Evolutionary conservation across 1,140 invertebrate species (phyloP), one percentile per base, ranked within the genome.

Genomic region (Aporrectodea caliginosa): DNA sequence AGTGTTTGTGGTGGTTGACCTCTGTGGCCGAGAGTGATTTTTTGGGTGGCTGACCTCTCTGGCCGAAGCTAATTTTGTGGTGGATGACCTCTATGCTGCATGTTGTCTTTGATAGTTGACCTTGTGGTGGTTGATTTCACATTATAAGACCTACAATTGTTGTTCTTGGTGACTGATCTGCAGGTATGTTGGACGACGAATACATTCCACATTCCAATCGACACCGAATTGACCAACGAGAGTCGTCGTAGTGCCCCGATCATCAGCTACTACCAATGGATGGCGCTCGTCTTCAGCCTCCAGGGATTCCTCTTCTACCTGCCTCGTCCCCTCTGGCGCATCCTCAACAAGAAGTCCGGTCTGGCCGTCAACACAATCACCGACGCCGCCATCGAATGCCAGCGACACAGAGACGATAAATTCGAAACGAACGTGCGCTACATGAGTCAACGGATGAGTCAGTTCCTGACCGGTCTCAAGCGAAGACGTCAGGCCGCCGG

Each of bases 251-350:
- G n/a, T 35, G 22, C 33, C 16, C 29, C 80, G 1, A 68, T 70
- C 58, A 84, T 86, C 69, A 95, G 95, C 84, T 98, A 97, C 88
- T 98, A 98, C 88, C 96, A 98, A 90, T 98, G 95, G 95, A 94
- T 97, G 58, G 95, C 94, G 85, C 94, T 95, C 82, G 91, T 95
- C 79, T 90, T 97, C 76, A 85, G 87, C 85, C 92, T 91, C n/a
- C 92, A 98, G 94, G 96, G 95, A 83, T 94, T 98, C 88, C 90
- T 98, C 83, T 98, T 98, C 90, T 98, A 98, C 90, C 93, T 95
- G 81, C 96, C 96, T 72, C 92, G 95, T 72, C 71, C 86, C 14
- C 43, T 86, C 1, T 88, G 87, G 87, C 82, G 83, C 16, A 81
- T 86, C 33, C 73, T 83, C 35, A 89, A 89, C 79, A 86, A 85